phyloP scores from a whole-genome alignment of 1,140 invertebrate species.

The Tetramorium parvispinum region DNA sequence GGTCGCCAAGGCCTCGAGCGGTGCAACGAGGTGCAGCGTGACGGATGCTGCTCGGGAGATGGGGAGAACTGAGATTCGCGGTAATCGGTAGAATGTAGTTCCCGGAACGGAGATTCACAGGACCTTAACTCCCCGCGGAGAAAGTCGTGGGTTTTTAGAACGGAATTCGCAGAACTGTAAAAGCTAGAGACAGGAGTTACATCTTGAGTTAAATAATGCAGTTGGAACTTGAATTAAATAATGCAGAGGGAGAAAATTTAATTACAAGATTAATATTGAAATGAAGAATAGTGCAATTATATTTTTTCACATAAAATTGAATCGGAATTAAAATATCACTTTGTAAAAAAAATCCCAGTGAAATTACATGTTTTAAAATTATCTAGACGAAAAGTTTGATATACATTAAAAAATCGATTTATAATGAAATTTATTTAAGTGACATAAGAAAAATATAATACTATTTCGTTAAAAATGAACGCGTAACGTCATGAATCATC shows the following conservation, averaged over 20 bases:
- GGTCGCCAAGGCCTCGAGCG: constrained; percentile 26
- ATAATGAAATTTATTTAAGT: not conserved
- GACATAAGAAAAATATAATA: not conserved
- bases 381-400: no score
- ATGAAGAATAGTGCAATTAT: not conserved
- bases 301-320: not conserved
- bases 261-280: not conserved
- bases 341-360: not conserved
- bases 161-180: not conserved
- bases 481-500: not conserved
- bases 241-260: not conserved
- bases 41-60: constrained; percentile 25
- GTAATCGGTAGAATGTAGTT: constrained; percentile 15
- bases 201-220: constrained; percentile 14
- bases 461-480: not conserved
- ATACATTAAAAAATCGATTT: not conserved
- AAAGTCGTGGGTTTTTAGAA: constrained; percentile 18
- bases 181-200: not conserved
- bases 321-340: not conserved
- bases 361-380: not conserved
- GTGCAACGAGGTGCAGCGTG: constrained; percentile 19
- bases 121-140: constrained; percentile 22
- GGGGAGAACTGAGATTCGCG: constrained; percentile 7
- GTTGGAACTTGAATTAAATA: not conserved
- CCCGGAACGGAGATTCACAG: not conserved